Base-by-base conservation (phyloP, 2,113 vertebrate species). In the Hippocampus zosterae region DNA sequence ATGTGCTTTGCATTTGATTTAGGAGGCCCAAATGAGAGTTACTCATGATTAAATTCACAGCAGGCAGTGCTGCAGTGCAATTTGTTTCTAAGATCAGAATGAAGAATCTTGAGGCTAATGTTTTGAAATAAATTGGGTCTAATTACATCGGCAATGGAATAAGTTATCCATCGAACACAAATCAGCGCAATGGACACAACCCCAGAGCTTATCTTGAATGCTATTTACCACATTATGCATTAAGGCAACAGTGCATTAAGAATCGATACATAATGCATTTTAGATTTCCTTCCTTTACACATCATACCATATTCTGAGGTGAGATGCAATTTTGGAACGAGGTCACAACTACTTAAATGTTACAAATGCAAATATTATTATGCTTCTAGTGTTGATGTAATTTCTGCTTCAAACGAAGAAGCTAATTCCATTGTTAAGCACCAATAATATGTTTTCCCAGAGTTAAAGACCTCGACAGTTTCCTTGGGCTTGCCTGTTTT, bases 401-500 rank as follows among this genome's bases (percentile, higher is more conserved):
- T 71, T 66, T 76, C 68, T 72, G 53, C 50, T 71, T 78, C 69
- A 65, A 70, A 74, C 50, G 66, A 69, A 69, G 13, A 6, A 11
- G 48, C 11, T 50, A 63, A 77, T 81, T 79, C 78, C 44, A 82
- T 76, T 79, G 67, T 60, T 62, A 70, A 78, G 73, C 65, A 57
- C 75, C 48, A 77, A 60, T 27, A 23, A 66, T 67, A 65, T 41
- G 56, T 83, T 85, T 79, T 68, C 70, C 77, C 61, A 78, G 63
- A 76, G 48, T 72, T 73, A 73, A 64, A 79, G 62, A 77, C 78
- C 62, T 81, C 74, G 85, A 82, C 69, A 82, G 72, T 75, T 42
- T 81, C 84, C 84, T 68, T 61, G 25, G 80, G 81, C 78, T 70
- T 81, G 82, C 76, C 81, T 81, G 84, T 80, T 85, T 80, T 77